These are phyloP conservation scores for Drosophila jambulina DNA, from an alignment of 1,140 invertebrate genomes.

Conservation along the genomic window DNA sequence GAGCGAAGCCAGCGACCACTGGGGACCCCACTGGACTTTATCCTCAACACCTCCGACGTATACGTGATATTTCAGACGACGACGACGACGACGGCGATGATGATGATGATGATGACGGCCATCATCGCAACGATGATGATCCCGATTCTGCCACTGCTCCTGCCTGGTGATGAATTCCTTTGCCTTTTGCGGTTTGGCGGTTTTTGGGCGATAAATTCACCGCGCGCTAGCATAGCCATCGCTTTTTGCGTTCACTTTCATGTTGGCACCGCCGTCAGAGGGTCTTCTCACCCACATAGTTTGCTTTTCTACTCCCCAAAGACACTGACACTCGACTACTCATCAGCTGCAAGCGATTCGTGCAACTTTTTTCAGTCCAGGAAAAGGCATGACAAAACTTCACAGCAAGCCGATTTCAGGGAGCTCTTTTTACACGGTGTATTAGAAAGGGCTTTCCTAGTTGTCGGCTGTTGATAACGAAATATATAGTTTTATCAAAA, in stretches of 20 bases:
- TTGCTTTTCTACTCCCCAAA: constrained; percentile 50
- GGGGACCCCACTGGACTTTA: constrained; percentile 48
- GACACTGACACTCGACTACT: constrained; percentile 55
- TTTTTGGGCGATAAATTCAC: constrained; percentile 64
- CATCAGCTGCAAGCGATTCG: constrained; percentile 75
- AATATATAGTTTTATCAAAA: neutral
- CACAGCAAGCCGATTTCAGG: neutral
- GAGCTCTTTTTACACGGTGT: neutral
- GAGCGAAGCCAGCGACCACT: constrained; percentile 32
- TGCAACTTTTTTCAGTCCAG: constrained; percentile 58
- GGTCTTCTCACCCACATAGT: constrained; percentile 53
- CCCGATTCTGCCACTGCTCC: constrained; percentile 19
- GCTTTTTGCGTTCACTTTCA: constrained; percentile 77
- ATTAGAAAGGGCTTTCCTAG: too few relatives aligned
- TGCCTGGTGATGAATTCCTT: constrained; percentile 75
- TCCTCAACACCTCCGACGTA: constrained; percentile 54
- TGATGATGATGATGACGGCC: constrained; percentile 39
- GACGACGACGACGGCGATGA: constrained; percentile 39
- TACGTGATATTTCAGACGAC: constrained; percentile 28
- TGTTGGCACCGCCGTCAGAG: constrained; percentile 27
- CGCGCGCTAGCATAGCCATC: constrained; percentile 13
- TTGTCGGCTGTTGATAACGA: neutral
- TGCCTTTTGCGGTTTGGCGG: constrained; percentile 64
- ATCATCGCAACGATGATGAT: constrained; percentile 12
- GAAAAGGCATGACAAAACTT: constrained; percentile 11